Evolutionary conservation across 1,140 invertebrate species (phyloP).

Genomic region (Ruditapes philippinarum): DNA sequence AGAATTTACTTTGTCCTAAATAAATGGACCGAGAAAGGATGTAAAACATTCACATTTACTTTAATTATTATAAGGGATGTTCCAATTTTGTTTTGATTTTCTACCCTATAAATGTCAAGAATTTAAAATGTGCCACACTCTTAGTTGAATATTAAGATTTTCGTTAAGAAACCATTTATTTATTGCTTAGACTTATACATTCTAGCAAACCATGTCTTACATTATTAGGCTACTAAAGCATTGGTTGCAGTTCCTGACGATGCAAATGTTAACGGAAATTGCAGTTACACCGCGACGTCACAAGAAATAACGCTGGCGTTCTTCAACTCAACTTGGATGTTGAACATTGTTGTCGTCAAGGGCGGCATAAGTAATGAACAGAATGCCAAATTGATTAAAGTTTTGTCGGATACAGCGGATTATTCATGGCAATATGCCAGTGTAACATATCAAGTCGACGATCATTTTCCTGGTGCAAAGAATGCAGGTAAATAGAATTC

Average conservation of each 20-base stretch:
- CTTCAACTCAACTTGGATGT: neutral
- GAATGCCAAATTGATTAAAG: neutral
- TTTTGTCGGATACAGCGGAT: neutral
- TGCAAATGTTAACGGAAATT: neutral
- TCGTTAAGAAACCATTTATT: too few species aligned
- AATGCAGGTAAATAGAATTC: conserved; percentile 27
- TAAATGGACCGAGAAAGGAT: too few species aligned
- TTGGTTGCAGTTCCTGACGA: neutral
- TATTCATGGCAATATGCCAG: neutral
- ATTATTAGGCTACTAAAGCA: too few species aligned
- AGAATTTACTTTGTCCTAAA: too few species aligned
- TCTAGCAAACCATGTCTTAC: too few species aligned
- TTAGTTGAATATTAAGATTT: too few species aligned
- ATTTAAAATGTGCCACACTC: too few species aligned
- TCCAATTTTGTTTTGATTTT: too few species aligned
- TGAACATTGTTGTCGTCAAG: neutral
- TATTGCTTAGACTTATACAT: too few species aligned
- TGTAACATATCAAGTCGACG: neutral
- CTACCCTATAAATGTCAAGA: too few species aligned
- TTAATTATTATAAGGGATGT: too few species aligned
- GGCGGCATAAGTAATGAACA: neutral
- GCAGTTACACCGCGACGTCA: neutral
- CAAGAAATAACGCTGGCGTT: conserved; percentile 23
- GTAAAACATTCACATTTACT: too few species aligned
- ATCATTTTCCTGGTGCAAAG: neutral